Evolutionary conservation across 2,888 invertebrate genomes (phyloP).

Genomic region (Drosophila niveifrons): DNA sequence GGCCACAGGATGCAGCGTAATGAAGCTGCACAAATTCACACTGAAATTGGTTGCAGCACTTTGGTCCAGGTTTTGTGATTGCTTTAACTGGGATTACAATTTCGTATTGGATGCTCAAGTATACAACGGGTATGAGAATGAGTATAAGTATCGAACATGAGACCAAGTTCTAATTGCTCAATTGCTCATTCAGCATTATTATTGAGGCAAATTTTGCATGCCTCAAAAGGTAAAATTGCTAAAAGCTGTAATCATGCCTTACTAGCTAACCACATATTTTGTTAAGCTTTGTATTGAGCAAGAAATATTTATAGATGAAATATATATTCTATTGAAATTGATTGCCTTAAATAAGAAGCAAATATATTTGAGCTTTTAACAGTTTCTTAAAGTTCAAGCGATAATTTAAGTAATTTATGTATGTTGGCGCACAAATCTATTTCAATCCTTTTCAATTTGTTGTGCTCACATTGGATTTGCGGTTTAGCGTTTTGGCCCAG

Average conservation of each 20-base stretch:
- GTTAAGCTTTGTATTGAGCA: not conserved
- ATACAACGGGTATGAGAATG: not conserved
- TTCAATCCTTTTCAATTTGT: not conserved
- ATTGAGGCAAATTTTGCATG: not conserved
- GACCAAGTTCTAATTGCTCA: conserved; percentile 10
- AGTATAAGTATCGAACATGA: not conserved
- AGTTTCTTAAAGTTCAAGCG: too few relatives aligned
- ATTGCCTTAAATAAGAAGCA: not conserved
- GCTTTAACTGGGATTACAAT: conserved; percentile 13
- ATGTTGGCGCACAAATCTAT: not conserved
- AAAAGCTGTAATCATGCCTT: not conserved
- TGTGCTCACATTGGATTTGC: not conserved
- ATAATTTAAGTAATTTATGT: not conserved
- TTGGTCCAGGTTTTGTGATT: conserved; percentile 31
- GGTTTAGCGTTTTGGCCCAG: not conserved
- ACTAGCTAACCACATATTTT: not conserved
- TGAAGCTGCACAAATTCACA: conserved; percentile 75
- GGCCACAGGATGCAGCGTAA: conserved; percentile 61
- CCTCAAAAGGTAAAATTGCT: not conserved
- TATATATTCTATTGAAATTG: not conserved
- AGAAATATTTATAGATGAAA: too few relatives aligned
- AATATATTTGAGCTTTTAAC: too few relatives aligned
- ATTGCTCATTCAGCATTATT: conserved; percentile 2
- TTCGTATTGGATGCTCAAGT: conserved; percentile 15
- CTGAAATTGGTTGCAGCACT: conserved; percentile 38